Evolutionary conservation across 2,888 invertebrate genomes (phyloP).

Genomic region (Geotrupes spiniger): DNA sequence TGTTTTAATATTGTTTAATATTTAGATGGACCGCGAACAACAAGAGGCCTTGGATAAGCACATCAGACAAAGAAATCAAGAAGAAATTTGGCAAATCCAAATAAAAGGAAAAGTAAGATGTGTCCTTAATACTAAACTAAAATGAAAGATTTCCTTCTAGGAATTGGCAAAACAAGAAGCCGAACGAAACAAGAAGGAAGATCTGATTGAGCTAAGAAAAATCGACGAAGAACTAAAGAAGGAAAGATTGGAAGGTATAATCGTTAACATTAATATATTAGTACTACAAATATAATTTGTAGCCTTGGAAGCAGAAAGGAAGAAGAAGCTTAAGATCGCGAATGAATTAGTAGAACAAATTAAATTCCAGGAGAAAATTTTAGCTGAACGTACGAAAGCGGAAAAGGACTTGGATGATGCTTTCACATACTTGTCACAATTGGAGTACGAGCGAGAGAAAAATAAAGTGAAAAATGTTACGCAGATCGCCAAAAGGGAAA

Average conservation of each 20-base stretch:
- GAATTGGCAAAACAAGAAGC: slow-evolving; percentile 37
- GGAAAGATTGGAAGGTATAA: slow-evolving; percentile 42
- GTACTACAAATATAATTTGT: slow-evolving; percentile 9
- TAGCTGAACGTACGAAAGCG: slow-evolving; percentile 38
- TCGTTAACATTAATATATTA: slow-evolving; percentile 6
- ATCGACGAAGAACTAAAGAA: slow-evolving; percentile 35
- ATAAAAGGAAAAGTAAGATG: slow-evolving; percentile 39
- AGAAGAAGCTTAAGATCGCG: slow-evolving; percentile 34
- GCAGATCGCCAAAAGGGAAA: slow-evolving; percentile 37
- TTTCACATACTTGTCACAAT: slow-evolving; percentile 35
- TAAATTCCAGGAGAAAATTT: slow-evolving; percentile 35
- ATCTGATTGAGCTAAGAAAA: slow-evolving; percentile 36
- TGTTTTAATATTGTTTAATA: slow-evolving; percentile 7
- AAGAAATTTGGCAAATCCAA: slow-evolving; percentile 42
- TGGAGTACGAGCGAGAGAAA: slow-evolving; percentile 41
- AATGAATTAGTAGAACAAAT: slow-evolving; percentile 43
- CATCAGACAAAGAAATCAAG: slow-evolving; percentile 48
- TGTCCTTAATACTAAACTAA: no score
- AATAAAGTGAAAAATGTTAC: slow-evolving; percentile 31
- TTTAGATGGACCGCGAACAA: slow-evolving; percentile 55
- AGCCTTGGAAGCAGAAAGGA: slow-evolving; percentile 6
- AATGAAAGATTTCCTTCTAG: slow-evolving; percentile 7
- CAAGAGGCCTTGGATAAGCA: slow-evolving; percentile 51
- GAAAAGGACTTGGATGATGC: slow-evolving; percentile 42
- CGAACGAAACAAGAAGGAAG: slow-evolving; percentile 36